Base-by-base conservation (phyloP, 2,113 vertebrate genomes). In the Chloropsis cyanopogon region DNA sequence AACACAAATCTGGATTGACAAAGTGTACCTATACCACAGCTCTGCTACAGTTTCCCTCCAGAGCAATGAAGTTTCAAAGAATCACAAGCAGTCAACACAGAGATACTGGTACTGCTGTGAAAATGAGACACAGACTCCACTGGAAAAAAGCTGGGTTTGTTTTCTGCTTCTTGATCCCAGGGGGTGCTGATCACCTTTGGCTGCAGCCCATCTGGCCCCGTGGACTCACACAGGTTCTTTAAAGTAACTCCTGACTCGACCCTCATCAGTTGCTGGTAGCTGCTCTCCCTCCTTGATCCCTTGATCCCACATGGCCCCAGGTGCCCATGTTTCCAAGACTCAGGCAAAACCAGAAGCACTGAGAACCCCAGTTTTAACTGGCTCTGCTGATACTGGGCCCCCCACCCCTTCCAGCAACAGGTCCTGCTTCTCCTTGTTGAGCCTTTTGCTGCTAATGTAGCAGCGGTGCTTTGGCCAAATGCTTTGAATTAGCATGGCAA, bases 321-420 rank as follows among this genome's bases (percentile, higher is more conserved):
- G 9, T 39, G 18, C 15, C 37, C 20, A 3, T 5, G 12, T 44
- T 69, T 70, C 37, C 56, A 41, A 47, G 39, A 14, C 16, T 20
- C 54, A 70, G 26, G 73, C n/a, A 57, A 93, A 76, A 7, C 4
- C 19, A 65, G 47, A 53, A 70, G 59, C 42, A 66, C 0, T 14
- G 20, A 63, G 54, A 59, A 39, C 9, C 21, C 16, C 39, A 35
- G 4, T 17, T 56, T 33, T 7, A 41, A 26, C 20, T 10, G 11
- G 11, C 10, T 35, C 59, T 70, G 26, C 35, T 54, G 20, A 18
- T 37, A 33, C 25, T 29, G 20, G 12, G 33, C 33, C 54, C 41
- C 33, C 15, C 16, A 50, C 2, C 3, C 22, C 24, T 63, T 52
- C 39, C 68, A 82, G 60, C 19, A 31, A 7, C 0, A 1, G 7